Evolutionary conservation across 2,113 vertebrate species (phyloP), one percentile per base, ranked within the genome.

Genomic region (Leptobrachium leishanense): DNA sequence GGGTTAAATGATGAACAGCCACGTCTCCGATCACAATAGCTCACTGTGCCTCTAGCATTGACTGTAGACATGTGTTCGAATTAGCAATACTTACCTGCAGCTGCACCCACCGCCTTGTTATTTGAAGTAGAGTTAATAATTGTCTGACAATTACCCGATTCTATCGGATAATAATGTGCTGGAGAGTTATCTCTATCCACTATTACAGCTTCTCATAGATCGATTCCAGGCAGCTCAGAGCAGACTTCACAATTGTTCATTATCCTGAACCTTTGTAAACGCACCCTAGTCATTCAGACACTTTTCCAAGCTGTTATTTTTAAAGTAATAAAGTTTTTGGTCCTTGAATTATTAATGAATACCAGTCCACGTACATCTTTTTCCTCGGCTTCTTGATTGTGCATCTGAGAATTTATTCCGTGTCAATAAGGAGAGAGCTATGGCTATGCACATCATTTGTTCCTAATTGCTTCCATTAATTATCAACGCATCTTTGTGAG

Each of bases 381-480:
- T 79, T 43, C 62, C 7, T 43, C 69, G 31, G 46, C 62, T 79
- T 53, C 46, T 72, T 55, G 64, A 72, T 11, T 65, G 65, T 79
- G 70, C 63, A 43, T 43, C 9, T 8, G 41, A 57, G 50, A 79
- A 67, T 59, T 73, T 57, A 43, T 79, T 74, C n/a, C 40, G 43
- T 7, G 50, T 65, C 50, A 67, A 65, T 73, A 73, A 79, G 31
- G 72, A 66, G 41, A 68, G 42, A 39, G 55, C 70, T 6, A 40
- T 79, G 66, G 62, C 70, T 43, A 57, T 59, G 70, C 72, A 73
- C 40, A 80, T 74, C 70, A 80, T 73, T 74, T 74, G 73, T 79
- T 67, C 64, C 74, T 80, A 73, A 80, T 79, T 80, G 77, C 70
- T 67, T 41, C 77, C 70, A 80, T 80, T 80, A 80, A 74, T 80